Base-by-base conservation (phyloP, 2,888 invertebrate species). In the Erynnis tages region DNA sequence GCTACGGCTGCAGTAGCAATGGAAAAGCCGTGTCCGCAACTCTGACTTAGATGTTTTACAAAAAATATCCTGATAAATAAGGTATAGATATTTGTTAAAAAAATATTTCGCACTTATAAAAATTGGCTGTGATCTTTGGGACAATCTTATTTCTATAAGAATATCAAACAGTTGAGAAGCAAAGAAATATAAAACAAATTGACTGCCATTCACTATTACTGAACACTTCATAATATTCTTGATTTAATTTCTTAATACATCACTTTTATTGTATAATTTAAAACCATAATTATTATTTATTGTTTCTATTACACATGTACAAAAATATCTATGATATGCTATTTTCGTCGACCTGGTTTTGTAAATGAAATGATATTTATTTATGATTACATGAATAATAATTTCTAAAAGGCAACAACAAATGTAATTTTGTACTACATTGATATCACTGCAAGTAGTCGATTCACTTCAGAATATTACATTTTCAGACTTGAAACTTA, bases 261-360 rank as follows among this genome's bases (percentile, higher is more conserved):
- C 13, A 1, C 7, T 35, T 19, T 29, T 17, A 23, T 25, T 59
- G 57, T 60, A 60, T 53, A 57, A 47, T 55, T 54, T 50, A 56
- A 62, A 58, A 63, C 61, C 65, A 67, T 65, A 59, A 64, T 61
- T 65, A 67, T 66, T 65, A 69, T 70, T 55, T 50, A 50, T 41
- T 40, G 45, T 53, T 54, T 56, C 54, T 56, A 55, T 56, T 58
- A 58, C 54, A 63, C 50, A 53, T 59, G 57, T 62, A 62, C 57
- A 65, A 67, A 64, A 67, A 66, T 62, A 59, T 62, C 56, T 63
- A 62, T 67, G 67, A 70, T 69, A 67, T 67, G 65, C 62, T 55
- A 56, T 54, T 59, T 66, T 57, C 53, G 43, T 53, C 41, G 38
- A 55, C 56, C 56, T 56, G 54, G 57, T 47, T 58, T 27, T 52